Evolutionary conservation across 2,888 invertebrate species (phyloP).

Genomic region (Drosophila nr. fundita): DNA sequence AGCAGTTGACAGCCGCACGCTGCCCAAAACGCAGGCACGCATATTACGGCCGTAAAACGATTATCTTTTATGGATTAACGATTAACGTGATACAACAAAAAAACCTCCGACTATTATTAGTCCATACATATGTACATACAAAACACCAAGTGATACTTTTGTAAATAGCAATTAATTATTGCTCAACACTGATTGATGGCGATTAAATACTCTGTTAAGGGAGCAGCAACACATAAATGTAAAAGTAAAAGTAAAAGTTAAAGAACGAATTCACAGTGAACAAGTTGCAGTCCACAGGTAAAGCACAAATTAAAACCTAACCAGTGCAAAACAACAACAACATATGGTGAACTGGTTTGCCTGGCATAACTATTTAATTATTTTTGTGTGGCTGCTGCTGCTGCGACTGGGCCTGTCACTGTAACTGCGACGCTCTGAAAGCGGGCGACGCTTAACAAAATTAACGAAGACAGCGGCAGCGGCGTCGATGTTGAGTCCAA

Average conservation of each 20-base stretch:
- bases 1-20: slow-evolving; percentile 22
- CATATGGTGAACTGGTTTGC: slow-evolving; percentile 60
- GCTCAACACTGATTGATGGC: neutral
- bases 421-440: slow-evolving; percentile 22
- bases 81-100: slow-evolving; percentile 1
- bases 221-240: slow-evolving; percentile 10
- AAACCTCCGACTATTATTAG: slow-evolving; percentile 6
- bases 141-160: slow-evolving; percentile 3
- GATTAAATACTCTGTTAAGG: neutral
- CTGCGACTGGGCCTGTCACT: slow-evolving; percentile 4
- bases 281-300: slow-evolving; percentile 13
- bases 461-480: neutral
- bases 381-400: slow-evolving; percentile 20
- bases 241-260: slow-evolving; percentile 24
- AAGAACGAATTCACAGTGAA: slow-evolving; percentile 1
- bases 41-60: slow-evolving; percentile 12
- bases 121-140: neutral
- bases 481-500: slow-evolving; percentile 42
- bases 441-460: slow-evolving; percentile 28
- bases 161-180: neutral
- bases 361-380: slow-evolving; percentile 44
- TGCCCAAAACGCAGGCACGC: slow-evolving; percentile 2
- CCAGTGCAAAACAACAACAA: slow-evolving; percentile 22
- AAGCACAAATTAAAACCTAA: slow-evolving; percentile 2
- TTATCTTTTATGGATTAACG: slow-evolving; percentile 24